Evolutionary conservation across 2,888 invertebrate species (phyloP), one percentile per base, ranked within the genome.

Genomic region (Dinocampus coccinellae): DNA sequence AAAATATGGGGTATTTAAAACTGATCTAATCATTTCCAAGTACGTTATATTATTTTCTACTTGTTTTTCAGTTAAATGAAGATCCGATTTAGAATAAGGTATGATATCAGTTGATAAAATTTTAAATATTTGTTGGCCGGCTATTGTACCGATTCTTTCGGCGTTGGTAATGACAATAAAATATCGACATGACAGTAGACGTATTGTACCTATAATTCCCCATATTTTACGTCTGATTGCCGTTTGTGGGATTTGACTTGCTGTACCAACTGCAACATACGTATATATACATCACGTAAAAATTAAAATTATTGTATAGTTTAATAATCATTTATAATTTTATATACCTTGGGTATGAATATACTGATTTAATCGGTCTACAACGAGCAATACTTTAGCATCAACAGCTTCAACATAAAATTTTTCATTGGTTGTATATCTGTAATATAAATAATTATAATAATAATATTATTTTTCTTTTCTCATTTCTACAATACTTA

Each of bases 81-180:
- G 90, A 42, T 92, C 92, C 22, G 96, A 95, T 80, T 95, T 92
- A 69, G 94, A 92, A 88, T 95, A 99, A 0, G 97, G 95, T 78
- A 98, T 91, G 72, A 96, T 89, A 81, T 96, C 95, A n/a, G 92
- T 91, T 62, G 93, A 93, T 0, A 92, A 93, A 78, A 97, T 87
- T 83, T 93, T 91, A 90, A 93, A 97, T 79, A 97, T 91, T 20
- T 93, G 91, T 81, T 94, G 93, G 0, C 93, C 93, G 80, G 93
- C 94, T 68, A 97, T 90, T 77, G 93, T 92, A 24, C 98, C 98
- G 42, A 97, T 90, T 89, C 93, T 84, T 78, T 93, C 90, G 73
- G 95, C 92, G 82, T 94, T 93, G 24, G 97, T 97, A 76, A 97
- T 95, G 11, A 98, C 93, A 73, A 98, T 91, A 72, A 98, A 89